These are phyloP conservation scores for Terebella lapidaria DNA, from an alignment of 2,888 invertebrate genomes.

Conservation along the genomic window DNA sequence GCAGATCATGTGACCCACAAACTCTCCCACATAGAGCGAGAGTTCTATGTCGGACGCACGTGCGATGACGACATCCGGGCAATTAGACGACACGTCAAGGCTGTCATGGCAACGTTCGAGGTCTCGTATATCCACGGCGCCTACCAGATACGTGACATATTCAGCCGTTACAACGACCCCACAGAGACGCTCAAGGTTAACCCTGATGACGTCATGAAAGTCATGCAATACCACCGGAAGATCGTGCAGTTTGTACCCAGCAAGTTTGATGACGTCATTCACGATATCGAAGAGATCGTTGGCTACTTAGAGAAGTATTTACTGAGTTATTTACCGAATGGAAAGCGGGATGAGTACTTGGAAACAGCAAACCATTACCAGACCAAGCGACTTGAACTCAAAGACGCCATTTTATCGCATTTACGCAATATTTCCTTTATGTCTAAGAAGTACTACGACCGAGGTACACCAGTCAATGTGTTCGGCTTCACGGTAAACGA, in stretches of 20 bases:
- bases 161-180: neutral
- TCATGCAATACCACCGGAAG: neutral
- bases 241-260: neutral
- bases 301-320: neutral
- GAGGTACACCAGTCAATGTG: neutral
- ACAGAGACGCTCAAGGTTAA: neutral
- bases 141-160: neutral
- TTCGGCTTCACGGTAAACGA: slow-evolving; percentile 31
- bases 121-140: neutral
- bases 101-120: neutral
- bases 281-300: neutral
- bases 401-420: neutral
- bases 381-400: neutral
- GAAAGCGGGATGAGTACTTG: neutral
- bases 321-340: neutral
- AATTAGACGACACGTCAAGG: neutral
- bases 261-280: neutral
- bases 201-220: neutral
- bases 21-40: neutral
- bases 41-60: neutral
- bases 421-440: neutral
- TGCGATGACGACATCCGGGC: neutral
- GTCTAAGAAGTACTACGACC: neutral
- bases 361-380: neutral
- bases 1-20: neutral